Conservation (phyloP, 2,113 vertebrate genomes). For the Antennarius striatus region DNA sequence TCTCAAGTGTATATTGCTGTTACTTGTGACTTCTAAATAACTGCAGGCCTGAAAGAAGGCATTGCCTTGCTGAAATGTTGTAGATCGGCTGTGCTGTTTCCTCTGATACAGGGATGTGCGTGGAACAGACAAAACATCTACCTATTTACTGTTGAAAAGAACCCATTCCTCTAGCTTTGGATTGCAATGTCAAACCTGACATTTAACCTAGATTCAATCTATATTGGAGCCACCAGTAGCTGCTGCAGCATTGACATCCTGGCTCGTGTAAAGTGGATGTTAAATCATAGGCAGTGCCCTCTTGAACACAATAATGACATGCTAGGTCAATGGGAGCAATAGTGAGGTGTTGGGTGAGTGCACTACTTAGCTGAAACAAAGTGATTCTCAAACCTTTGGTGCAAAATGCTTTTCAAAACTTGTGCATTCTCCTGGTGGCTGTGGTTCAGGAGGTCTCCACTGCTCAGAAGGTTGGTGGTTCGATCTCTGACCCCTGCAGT, state of each 20-base stretch:
- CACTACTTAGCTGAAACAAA: constrained; percentile 35
- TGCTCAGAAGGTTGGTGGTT: too few relatives aligned
- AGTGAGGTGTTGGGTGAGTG: neutral
- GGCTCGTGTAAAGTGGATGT: constrained; percentile 32
- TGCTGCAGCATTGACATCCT: constrained; percentile 20
- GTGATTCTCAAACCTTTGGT: constrained; percentile 6
- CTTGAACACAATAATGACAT: constrained; percentile 18
- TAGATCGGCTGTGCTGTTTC: constrained; percentile 9
- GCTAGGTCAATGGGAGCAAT: constrained; percentile 19
- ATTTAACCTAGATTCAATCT: neutral
- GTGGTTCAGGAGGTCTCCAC: too few relatives aligned
- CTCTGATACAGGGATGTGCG: neutral
- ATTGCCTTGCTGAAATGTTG: constrained; percentile 17
- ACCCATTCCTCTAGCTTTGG: neutral
- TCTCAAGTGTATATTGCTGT: constrained; percentile 27
- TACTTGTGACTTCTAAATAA: constrained; percentile 29
- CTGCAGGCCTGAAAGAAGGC: constrained; percentile 35
- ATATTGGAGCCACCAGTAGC: constrained; percentile 15
- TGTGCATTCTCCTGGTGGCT: neutral
- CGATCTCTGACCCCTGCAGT: too few relatives aligned
- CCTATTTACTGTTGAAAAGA: neutral
- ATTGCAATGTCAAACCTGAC: neutral
- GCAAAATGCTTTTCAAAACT: constrained; percentile 16
- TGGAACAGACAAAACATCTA: neutral
- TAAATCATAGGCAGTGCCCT: constrained; percentile 15